A percentile compares a stretch with the other conserved stretches of the same genome.
Evolutionary conservation across 2,113 vertebrate species (phyloP).

Genomic region (Panurus biarmicus): DNA sequence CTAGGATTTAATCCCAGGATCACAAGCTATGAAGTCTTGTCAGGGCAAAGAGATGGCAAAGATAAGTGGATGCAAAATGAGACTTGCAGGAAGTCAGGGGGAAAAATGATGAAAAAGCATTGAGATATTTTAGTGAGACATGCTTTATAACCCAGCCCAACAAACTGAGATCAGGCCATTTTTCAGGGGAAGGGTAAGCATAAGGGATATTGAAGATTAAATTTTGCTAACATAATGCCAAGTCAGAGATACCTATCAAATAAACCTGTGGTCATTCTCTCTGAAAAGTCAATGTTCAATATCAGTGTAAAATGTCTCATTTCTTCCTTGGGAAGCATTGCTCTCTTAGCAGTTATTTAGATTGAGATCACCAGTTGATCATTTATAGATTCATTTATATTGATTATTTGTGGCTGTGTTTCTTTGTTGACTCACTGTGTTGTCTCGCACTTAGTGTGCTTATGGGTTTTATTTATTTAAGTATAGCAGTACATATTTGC

Average conservation of each 20-base stretch:
- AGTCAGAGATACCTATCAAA: constrained; percentile 7
- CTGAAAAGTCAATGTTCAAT: constrained; percentile 1
- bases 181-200: not conserved
- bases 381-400: not conserved
- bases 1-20: not conserved
- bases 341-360: not conserved
- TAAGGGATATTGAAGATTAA: not conserved
- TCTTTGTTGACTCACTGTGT: not conserved
- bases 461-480: not conserved
- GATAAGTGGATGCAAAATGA: not conserved
- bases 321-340: not conserved
- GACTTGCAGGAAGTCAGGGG: not conserved
- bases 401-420: not conserved
- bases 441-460: not conserved
- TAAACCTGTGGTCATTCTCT: constrained; percentile 4
- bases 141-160: not conserved
- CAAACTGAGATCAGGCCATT: not conserved
- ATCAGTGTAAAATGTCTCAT: not conserved
- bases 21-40: not conserved
- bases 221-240: constrained; percentile 20
- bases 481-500: not conserved
- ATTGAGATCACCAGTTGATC: not conserved
- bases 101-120: not conserved
- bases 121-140: not conserved
- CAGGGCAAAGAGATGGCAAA: not conserved